Evolutionary conservation across 2,113 vertebrate species (phyloP).

Genomic region (Pteruthius melanotis): DNA sequence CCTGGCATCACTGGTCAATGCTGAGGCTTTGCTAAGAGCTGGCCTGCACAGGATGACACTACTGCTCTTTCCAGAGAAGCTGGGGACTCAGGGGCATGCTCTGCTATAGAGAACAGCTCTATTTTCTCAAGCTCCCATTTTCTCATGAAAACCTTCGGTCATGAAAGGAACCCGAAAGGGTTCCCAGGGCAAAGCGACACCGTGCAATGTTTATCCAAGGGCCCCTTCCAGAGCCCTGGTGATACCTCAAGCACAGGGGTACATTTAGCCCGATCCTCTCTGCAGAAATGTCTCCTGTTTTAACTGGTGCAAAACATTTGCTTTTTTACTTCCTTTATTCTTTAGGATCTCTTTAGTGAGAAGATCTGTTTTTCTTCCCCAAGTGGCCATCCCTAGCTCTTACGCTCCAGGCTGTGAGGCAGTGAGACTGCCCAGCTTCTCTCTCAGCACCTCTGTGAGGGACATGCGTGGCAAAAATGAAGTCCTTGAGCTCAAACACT

Average conservation of each 20-base stretch:
- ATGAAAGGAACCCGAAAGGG: background rate
- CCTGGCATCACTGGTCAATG: background rate
- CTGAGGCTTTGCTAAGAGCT: background rate
- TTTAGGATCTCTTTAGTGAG: background rate
- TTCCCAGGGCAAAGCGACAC: background rate
- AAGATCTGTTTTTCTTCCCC: background rate
- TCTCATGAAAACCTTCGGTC: background rate
- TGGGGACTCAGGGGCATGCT: background rate
- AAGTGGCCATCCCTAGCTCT: background rate
- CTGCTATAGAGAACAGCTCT: background rate
- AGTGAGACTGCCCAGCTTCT: background rate
- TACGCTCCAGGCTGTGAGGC: accelerated
- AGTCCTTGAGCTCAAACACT: background rate
- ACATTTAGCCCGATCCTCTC: background rate
- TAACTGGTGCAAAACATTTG: background rate
- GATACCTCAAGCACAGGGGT: background rate
- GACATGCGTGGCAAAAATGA: accelerated
- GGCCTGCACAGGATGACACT: background rate
- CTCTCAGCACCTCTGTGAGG: background rate
- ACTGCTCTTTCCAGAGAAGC: background rate
- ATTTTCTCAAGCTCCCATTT: background rate
- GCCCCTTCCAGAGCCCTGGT: background rate
- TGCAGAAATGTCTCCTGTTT: background rate
- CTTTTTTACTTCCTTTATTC: background rate
- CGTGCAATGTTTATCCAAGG: background rate